Conservation (phyloP, 2,113 vertebrate species). For the Pionites leucogaster region DNA sequence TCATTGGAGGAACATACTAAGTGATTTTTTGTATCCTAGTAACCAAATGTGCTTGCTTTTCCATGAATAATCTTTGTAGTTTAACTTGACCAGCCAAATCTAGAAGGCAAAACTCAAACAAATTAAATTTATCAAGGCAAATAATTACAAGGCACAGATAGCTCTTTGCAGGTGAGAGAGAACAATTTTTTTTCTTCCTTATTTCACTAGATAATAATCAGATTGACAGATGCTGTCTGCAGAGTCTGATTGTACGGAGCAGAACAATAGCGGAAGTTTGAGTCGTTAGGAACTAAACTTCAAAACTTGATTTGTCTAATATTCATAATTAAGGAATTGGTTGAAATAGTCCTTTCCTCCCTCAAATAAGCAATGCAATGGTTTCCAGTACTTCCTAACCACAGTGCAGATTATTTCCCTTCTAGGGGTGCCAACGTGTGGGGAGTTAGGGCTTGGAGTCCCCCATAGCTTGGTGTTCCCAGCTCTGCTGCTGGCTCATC, state of each 20-base stretch:
- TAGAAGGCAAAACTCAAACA: neutral
- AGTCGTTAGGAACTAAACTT: neutral
- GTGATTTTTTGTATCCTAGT: conserved; percentile 66
- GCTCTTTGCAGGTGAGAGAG: conserved; percentile 18
- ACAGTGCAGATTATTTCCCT: neutral
- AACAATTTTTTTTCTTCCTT: neutral
- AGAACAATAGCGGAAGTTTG: neutral
- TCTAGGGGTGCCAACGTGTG: neutral
- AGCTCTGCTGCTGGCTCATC: neutral
- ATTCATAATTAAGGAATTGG: conserved; percentile 5
- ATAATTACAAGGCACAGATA: conserved; percentile 4
- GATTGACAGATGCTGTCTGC: conserved; percentile 35
- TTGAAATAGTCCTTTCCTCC: neutral
- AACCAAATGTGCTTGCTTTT: conserved; percentile 46
- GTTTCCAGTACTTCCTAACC: neutral
- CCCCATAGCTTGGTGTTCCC: neutral
- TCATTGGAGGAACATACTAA: conserved; percentile 32
- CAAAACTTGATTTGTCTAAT: neutral
- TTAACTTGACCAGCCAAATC: conserved; percentile 40
- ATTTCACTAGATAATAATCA: conserved; percentile 25
- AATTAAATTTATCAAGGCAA: conserved; percentile 41
- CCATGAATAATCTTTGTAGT: conserved; percentile 45
- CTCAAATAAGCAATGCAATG: neutral
- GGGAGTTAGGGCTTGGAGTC: neutral
- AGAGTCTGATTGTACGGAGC: neutral